Base-by-base conservation (phyloP, 2,797 vertebrate species). In the Staurois parvus region DNA sequence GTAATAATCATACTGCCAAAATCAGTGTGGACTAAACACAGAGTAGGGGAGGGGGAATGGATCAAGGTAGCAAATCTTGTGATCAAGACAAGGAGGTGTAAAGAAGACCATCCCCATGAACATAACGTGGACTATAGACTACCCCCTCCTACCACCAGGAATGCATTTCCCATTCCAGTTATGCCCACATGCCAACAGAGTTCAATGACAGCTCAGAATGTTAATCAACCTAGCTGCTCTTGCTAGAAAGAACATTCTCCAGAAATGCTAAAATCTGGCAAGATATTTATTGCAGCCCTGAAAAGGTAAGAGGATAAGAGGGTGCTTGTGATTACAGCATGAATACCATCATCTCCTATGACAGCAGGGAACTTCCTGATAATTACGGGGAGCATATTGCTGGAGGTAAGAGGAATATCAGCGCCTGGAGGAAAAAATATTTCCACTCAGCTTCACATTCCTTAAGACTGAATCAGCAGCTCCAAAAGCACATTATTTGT, bases 401-500 rank as follows among this genome's bases (percentile, higher is more conserved):
- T 66, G 28, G 64, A 42, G 37, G 37, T 68, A 24, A 7, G 19
- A 37, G 64, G 64, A 28, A 77, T 15, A 28, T 28, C 5, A 5
- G n/a, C 37, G 24, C 2, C 26, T 8, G 28, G 17, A 45, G 37
- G 7, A 24, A 34, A 79, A 62, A 69, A 48, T 48, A 34, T 72
- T 52, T 76, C 69, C 72, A 68, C 48, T 52, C 59, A 79, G 73
- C 69, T 66, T 67, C 37, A 52, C 79, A 83, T 86, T 83, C 75
- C 68, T 66, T 62, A 7, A 37, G 67, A 29, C 40, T 86, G 68
- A 83, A 82, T 86, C 85, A 83, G 52, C 73, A 72, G 48, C 80
- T 48, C n/a, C 17, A 26, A 76, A 34, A 67, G 12, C 28, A 19
- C 69, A 64, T 21, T 40, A 74, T 78, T 76, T 40, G 15, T 32